Evolutionary conservation across 2,888 invertebrate species (phyloP), one percentile per base, ranked within the genome.

Genomic region (Desoria tigrina): DNA sequence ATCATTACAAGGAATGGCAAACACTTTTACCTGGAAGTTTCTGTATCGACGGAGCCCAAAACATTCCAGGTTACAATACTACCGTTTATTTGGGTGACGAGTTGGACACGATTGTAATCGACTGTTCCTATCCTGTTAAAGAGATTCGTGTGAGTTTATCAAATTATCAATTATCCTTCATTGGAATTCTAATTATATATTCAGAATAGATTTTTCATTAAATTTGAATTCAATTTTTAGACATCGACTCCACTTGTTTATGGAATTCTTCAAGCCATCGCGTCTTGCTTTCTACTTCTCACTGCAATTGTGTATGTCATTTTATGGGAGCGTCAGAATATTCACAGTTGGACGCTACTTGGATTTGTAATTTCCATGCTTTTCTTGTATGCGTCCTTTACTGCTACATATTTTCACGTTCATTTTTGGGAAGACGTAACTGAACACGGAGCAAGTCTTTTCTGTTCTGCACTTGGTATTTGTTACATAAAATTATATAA

Each of bases 261-360:
- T 45, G 65, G 56, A 45, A 18, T 60, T 1, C 53, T 61, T 2
- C 42, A 61, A 24, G 50, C 49, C 1, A 42, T 69, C 14, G 60
- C 67, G 2, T 58, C 58, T 2, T 6, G 65, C 1, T 65, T 69
- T 23, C 65, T 69, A 2, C 42, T 69, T 16, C 50, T 65, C 2
- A 69, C 69, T n/a, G 9, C 69, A 1, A 4, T 65, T 2, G 63
- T 69, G 21, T 65, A 72, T 28, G 49, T 65, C 18, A 42, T 65
- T 6, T 42, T 69, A 1, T 72, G 66, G 66, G 71, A 72, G 4
- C 66, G 65, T n/a, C 68, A 69, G 39, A 72, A 67, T 32, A 54
- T 72, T 42, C 69, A 69, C 53, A 57, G 66, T 50, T 45, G 55
- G 63, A 63, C 65, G 4, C 26, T 68, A 24, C 24, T 68, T 26